Percentiles rank a stretch among this genome's conserved stretches.
phyloP scores from a whole-genome alignment of 1,140 invertebrate genomes.

The Temnothorax longispinosus region DNA sequence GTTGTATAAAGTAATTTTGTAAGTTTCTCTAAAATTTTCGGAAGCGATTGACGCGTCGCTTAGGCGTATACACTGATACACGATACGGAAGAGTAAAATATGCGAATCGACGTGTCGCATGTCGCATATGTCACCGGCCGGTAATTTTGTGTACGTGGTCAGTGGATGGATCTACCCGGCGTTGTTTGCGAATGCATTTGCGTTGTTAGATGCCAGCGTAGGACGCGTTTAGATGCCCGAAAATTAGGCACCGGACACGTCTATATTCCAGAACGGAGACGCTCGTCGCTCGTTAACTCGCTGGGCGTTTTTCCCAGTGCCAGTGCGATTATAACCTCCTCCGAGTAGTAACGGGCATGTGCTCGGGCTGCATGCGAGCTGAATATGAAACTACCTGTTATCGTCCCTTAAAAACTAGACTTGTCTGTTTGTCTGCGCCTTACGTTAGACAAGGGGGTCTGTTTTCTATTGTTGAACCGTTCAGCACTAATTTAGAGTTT shows the following conservation, averaged over 20 bases:
- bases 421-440: neutral
- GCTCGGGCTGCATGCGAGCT: neutral
- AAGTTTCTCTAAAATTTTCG: constrained; percentile 46
- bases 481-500: no score
- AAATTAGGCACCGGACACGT: neutral
- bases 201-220: neutral
- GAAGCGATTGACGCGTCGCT: neutral
- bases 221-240: neutral
- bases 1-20: constrained; percentile 62
- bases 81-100: constrained; percentile 41
- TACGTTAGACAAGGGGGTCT: neutral
- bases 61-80: neutral
- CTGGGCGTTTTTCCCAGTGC: neutral
- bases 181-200: neutral
- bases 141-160: constrained; percentile 76
- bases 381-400: neutral
- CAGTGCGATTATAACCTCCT: constrained; percentile 33
- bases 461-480: no score
- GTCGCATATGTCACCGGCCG: constrained; percentile 69
- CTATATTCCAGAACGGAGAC: neutral
- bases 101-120: constrained; percentile 36
- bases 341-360: neutral
- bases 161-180: constrained; percentile 6
- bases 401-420: neutral
- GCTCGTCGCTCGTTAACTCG: neutral